Percentiles rank a stretch among this genome's conserved stretches.
Conservation (phyloP, 1,140 invertebrate genomes). For the Aricia agestis region DNA sequence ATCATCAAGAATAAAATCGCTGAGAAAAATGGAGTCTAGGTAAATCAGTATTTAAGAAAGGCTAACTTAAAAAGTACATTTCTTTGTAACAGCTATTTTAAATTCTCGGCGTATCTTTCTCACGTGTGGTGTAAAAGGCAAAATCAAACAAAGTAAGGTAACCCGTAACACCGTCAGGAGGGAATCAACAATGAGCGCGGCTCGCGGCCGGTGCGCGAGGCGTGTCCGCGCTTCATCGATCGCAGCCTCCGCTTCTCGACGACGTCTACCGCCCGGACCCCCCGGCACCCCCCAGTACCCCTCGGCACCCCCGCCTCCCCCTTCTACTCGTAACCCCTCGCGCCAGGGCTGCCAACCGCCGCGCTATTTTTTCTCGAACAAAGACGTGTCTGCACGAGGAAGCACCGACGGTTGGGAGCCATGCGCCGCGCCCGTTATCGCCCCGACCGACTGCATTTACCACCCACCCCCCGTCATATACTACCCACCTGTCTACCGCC, state of each 20-base stretch:
- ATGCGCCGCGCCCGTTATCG: constrained; percentile 52
- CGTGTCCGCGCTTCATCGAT: constrained; percentile 74
- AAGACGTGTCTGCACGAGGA: background rate
- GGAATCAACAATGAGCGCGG: constrained; percentile 58
- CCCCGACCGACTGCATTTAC: constrained; percentile 73
- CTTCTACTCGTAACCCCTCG: constrained; percentile 33
- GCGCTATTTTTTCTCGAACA: background rate
- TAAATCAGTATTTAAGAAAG: no score
- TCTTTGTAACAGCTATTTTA: background rate
- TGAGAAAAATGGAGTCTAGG: no score
- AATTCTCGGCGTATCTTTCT: background rate
- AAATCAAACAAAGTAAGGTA: background rate
- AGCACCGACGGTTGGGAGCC: background rate
- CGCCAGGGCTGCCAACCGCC: background rate
- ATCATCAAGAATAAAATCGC: no score
- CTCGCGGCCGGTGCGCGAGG: constrained; percentile 60
- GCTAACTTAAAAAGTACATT: no score
- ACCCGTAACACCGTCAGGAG: constrained; percentile 16
- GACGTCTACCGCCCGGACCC: constrained; percentile 52
- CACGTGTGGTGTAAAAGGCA: background rate
- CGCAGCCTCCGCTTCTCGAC: constrained; percentile 72
- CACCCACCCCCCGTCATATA: constrained; percentile 53
- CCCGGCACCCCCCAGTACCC: constrained; percentile 27
- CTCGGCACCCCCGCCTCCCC: background rate
- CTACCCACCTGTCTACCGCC: constrained; percentile 47